These are phyloP conservation scores for Drosophila athabasca DNA, from an alignment of 1,140 invertebrate species.

Conservation along the genomic window DNA sequence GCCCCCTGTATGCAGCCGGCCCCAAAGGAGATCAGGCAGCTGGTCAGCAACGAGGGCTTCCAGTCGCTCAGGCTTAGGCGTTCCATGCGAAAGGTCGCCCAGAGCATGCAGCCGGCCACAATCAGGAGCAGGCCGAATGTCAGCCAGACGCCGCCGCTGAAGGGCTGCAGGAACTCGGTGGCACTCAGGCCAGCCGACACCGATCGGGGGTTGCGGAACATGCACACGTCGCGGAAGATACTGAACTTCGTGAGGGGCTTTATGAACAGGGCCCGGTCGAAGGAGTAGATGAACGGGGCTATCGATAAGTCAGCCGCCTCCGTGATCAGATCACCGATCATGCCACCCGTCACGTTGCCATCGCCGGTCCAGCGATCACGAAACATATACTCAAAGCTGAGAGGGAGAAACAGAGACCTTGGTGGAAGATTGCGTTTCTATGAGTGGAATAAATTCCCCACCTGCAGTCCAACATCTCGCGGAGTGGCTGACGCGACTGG, in stretches of 20 bases:
- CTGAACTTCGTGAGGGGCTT: slow-evolving; percentile 38
- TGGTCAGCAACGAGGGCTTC: slow-evolving; percentile 64
- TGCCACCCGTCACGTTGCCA: slow-evolving; percentile 60
- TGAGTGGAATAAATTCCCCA: not conserved
- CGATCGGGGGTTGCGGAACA: slow-evolving; percentile 70
- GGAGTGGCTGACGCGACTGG: slow-evolving; percentile 37
- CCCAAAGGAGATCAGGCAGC: slow-evolving; percentile 71
- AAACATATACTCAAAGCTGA: slow-evolving; percentile 50
- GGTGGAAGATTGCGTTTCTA: not conserved
- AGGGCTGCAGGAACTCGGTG: slow-evolving; percentile 69
- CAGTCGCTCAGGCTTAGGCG: not conserved
- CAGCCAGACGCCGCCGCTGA: slow-evolving; percentile 69
- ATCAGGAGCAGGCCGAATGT: slow-evolving; percentile 54
- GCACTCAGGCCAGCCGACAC: slow-evolving; percentile 48
- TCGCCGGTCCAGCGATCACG: slow-evolving; percentile 65
- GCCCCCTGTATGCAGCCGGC: slow-evolving; percentile 73
- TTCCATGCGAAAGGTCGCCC: slow-evolving; percentile 70
- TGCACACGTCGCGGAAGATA: slow-evolving; percentile 70
- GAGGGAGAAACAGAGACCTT: not conserved
- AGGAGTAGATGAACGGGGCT: slow-evolving; percentile 47
- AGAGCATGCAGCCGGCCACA: slow-evolving; percentile 50
- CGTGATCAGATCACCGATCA: slow-evolving; percentile 54
- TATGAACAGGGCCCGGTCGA: slow-evolving; percentile 35
- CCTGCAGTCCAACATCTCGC: slow-evolving; percentile 69
- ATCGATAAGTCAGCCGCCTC: slow-evolving; percentile 55